Evolutionary conservation across 2,888 invertebrate genomes (phyloP).

Genomic region (Alviniconcha strummeri): DNA sequence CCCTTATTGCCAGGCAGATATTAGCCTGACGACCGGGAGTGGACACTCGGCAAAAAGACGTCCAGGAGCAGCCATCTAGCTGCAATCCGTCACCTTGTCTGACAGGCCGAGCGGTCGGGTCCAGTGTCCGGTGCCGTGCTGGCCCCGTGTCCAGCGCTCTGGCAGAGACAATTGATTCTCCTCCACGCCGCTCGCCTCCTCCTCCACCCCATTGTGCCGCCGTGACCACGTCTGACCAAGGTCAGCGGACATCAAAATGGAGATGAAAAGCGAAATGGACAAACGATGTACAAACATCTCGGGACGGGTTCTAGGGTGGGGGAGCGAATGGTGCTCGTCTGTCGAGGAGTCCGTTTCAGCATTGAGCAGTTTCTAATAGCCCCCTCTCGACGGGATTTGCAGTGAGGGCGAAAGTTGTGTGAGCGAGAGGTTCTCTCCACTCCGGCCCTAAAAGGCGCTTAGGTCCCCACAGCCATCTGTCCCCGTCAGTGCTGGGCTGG

Average conservation of each 20-base stretch:
- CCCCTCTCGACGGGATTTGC: not conserved
- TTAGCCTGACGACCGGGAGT: too few relatives aligned
- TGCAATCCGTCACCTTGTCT: not conserved
- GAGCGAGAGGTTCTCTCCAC: not conserved
- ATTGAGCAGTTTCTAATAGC: not conserved
- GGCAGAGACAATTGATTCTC: not conserved
- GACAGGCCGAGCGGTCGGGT: not conserved
- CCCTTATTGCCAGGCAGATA: too few relatives aligned
- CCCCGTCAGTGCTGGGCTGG: not conserved
- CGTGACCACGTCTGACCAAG: not conserved
- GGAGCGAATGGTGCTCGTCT: too few relatives aligned
- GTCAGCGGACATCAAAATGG: constrained; percentile 8
- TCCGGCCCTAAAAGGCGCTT: too few relatives aligned
- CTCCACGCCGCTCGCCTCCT: not conserved
- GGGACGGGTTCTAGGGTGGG: too few relatives aligned
- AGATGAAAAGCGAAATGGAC: constrained; percentile 7
- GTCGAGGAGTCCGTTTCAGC: too few relatives aligned
- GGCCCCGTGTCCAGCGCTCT: not conserved
- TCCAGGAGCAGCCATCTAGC: not conserved
- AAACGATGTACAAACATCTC: constrained; percentile 10
- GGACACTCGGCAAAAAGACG: too few relatives aligned
- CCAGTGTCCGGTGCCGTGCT: not conserved
- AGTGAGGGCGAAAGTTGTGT: too few relatives aligned
- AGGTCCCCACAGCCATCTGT: not conserved
- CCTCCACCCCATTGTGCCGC: not conserved